These are phyloP conservation scores for Malurus cyaneus DNA, from an alignment of 2,113 vertebrate species.

Conservation along the genomic window DNA sequence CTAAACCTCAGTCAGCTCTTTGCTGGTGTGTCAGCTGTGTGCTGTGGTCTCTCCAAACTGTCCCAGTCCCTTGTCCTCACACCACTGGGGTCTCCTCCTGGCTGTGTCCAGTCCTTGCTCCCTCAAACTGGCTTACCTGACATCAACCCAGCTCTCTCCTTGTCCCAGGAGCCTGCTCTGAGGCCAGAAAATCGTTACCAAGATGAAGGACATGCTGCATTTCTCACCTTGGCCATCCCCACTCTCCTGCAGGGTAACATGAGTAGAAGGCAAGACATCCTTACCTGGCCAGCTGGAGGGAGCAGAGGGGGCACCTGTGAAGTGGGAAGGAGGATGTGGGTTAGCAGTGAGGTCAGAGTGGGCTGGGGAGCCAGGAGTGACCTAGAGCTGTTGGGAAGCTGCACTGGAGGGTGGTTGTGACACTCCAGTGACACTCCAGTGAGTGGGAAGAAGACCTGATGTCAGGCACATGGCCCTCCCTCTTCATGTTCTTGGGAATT, in stretches of 20 bases:
- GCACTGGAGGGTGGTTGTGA: background rate
- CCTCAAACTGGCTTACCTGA: background rate
- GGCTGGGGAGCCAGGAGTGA: background rate
- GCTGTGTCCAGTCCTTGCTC: background rate
- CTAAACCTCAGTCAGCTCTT: background rate
- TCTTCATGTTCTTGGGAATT: background rate
- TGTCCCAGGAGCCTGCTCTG: background rate
- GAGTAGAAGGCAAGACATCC: background rate
- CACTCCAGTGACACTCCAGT: background rate
- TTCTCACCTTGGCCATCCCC: background rate
- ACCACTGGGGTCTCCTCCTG: background rate
- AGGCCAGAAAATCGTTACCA: background rate
- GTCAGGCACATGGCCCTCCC: accelerated
- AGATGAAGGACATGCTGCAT: background rate
- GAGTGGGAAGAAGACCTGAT: background rate
- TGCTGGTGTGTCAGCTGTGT: accelerated
- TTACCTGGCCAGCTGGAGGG: slow-evolving; percentile 48
- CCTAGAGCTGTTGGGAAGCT: background rate
- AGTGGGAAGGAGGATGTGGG: background rate
- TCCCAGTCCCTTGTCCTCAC: background rate
- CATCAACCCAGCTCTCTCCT: background rate
- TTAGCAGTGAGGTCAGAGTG: background rate
- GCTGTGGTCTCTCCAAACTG: background rate
- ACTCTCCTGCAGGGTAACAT: background rate
- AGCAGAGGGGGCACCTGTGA: slow-evolving; percentile 21